Percentiles rank a stretch among this genome's conserved stretches.
These are phyloP conservation scores for Falco concolor DNA, from an alignment of 2,797 vertebrate genomes.

Conservation along the genomic window DNA sequence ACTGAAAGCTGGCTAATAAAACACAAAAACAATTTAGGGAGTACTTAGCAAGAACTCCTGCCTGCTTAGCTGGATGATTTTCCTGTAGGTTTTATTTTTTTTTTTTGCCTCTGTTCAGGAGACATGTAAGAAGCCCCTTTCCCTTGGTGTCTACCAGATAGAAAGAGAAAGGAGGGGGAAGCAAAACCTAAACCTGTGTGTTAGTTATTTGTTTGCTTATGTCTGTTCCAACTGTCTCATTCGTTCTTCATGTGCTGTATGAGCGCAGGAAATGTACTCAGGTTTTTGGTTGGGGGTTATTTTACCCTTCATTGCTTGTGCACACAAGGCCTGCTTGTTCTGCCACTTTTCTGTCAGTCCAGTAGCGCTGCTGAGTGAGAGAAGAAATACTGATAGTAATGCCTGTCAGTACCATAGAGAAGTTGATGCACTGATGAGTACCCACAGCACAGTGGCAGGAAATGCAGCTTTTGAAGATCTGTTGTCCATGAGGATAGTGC, in stretches of 20 bases:
- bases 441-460: not conserved
- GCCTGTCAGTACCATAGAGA: not conserved
- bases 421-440: not conserved
- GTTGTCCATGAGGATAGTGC: not conserved
- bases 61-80: not conserved
- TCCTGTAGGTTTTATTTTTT: not conserved
- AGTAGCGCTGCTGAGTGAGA: not conserved
- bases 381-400: not conserved
- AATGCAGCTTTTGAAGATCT: not conserved
- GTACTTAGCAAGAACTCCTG: not conserved
- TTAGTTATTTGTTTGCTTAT: not conserved
- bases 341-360: not conserved
- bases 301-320: not conserved
- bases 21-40: not conserved
- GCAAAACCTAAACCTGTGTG: fast-evolving
- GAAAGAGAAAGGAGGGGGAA: not conserved
- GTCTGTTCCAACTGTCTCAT: not conserved
- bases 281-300: not conserved
- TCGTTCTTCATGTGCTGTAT: not conserved
- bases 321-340: not conserved
- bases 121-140: not conserved
- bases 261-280: not conserved
- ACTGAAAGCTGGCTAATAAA: not conserved
- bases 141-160: not conserved
- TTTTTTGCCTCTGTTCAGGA: not conserved